A percentile compares a stretch with the other conserved stretches of the same genome.
Conservation (phyloP, 2,797 vertebrate species). For the Gymnodraco acuticeps region DNA sequence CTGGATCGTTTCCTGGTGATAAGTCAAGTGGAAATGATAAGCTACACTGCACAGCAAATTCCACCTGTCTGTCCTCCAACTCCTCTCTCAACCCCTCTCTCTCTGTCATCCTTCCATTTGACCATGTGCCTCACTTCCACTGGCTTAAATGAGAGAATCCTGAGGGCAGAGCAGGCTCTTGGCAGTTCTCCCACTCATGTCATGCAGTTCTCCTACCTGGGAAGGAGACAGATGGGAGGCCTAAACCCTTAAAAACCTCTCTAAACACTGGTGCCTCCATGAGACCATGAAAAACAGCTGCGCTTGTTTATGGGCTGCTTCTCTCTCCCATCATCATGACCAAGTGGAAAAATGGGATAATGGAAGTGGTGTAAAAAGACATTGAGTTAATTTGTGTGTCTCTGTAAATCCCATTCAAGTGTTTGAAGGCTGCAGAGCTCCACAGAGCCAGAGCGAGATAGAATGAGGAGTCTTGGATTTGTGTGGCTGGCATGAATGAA, state of each 20-base stretch:
- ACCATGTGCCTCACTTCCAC: slow-evolving; percentile 64
- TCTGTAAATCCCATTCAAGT: slow-evolving; percentile 79
- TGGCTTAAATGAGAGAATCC: slow-evolving; percentile 58
- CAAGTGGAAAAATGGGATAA: slow-evolving; percentile 83
- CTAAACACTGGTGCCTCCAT: slow-evolving; percentile 72
- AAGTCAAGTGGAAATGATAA: slow-evolving; percentile 84
- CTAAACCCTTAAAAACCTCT: slow-evolving; percentile 62
- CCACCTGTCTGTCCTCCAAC: slow-evolving; percentile 61
- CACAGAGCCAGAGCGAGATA: slow-evolving; percentile 50
- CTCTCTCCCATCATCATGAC: slow-evolving; percentile 78
- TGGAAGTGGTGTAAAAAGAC: slow-evolving; percentile 81
- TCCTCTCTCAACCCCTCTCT: slow-evolving; percentile 32
- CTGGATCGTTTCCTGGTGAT: slow-evolving; percentile 79
- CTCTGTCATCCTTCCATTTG: slow-evolving; percentile 47
- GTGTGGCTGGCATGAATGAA: slow-evolving; percentile 59
- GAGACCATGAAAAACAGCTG: slow-evolving; percentile 80
- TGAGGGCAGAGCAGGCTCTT: slow-evolving; percentile 25
- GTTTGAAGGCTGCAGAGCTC: slow-evolving; percentile 73
- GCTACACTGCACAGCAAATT: slow-evolving; percentile 77
- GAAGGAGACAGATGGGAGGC: slow-evolving; percentile 70
- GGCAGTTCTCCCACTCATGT: slow-evolving; percentile 55
- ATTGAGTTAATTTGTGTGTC: slow-evolving; percentile 80
- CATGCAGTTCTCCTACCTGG: slow-evolving; percentile 70
- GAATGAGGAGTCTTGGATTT: slow-evolving; percentile 49
- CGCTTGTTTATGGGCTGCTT: slow-evolving; percentile 69